Percentiles rank a stretch among this genome's conserved stretches.
These are phyloP conservation scores for Rhopalosiphum padi DNA, from an alignment of 1,140 invertebrate genomes.

Conservation along the genomic window DNA sequence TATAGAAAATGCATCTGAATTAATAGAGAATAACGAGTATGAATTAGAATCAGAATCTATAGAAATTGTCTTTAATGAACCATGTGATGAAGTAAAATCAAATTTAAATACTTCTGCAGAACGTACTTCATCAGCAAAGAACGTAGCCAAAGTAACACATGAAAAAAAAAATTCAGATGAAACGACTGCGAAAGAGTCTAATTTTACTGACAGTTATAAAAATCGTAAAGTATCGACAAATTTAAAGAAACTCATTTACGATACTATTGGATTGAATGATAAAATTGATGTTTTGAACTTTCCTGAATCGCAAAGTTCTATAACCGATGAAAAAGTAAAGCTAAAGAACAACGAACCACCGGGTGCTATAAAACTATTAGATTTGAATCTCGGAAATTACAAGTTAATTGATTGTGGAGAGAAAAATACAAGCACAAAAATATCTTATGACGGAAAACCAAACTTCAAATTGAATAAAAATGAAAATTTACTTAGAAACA, in stretches of 20 bases:
- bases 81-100: neutral
- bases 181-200: neutral
- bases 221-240: neutral
- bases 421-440: too few species aligned
- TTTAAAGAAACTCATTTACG: neutral
- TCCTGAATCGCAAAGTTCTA: too few species aligned
- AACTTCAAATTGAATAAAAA: too few species aligned
- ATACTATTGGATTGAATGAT: neutral
- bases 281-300: too few species aligned
- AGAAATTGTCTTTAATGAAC: neutral
- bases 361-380: too few species aligned
- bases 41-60: neutral
- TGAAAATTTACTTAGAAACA: too few species aligned
- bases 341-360: too few species aligned
- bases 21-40: neutral
- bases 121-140: neutral
- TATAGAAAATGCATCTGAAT: neutral
- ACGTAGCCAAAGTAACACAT: neutral
- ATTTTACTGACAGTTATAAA: neutral
- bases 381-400: too few species aligned
- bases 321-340: too few species aligned
- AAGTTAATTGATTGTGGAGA: too few species aligned
- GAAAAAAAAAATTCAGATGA: neutral
- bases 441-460: too few species aligned
- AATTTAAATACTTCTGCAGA: neutral